Evolutionary conservation across 2,888 invertebrate genomes (phyloP).

Genomic region (Macropis europaea): DNA sequence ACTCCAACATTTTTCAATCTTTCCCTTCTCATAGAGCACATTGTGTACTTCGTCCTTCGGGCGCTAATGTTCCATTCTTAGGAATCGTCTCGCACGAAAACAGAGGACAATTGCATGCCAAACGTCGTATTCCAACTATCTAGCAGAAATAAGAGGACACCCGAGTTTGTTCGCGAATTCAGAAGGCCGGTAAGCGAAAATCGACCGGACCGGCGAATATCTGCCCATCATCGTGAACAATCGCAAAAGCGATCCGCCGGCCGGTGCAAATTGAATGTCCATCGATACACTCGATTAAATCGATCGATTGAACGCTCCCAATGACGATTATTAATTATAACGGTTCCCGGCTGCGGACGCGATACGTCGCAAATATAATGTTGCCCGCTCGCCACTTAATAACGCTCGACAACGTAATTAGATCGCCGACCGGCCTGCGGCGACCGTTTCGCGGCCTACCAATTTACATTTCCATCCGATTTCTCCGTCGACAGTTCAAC

Average conservation of each 20-base stretch:
- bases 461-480: slow-evolving; percentile 8
- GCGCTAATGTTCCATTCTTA: no score
- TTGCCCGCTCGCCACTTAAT: slow-evolving; percentile 13
- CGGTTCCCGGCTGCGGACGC: background rate
- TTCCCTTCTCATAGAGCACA: no score
- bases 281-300: slow-evolving; percentile 5
- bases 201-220: background rate
- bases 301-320: slow-evolving; percentile 14
- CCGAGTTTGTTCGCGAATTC: no score
- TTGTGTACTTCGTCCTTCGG: no score
- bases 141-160: no score
- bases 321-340: slow-evolving; percentile 36
- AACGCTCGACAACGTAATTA: slow-evolving; percentile 32
- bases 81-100: no score
- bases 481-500: background rate
- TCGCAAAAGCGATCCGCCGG: background rate
- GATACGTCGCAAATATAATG: slow-evolving; percentile 16
- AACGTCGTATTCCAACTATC: no score
- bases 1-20: no score
- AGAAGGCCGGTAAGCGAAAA: background rate
- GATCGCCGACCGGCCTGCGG: slow-evolving; percentile 6
- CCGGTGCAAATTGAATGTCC: background rate
- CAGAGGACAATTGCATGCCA: no score
- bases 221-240: background rate
- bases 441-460: background rate